Evolutionary conservation across 2,797 vertebrate species (phyloP).

Genomic region (Esox masquinongy): DNA sequence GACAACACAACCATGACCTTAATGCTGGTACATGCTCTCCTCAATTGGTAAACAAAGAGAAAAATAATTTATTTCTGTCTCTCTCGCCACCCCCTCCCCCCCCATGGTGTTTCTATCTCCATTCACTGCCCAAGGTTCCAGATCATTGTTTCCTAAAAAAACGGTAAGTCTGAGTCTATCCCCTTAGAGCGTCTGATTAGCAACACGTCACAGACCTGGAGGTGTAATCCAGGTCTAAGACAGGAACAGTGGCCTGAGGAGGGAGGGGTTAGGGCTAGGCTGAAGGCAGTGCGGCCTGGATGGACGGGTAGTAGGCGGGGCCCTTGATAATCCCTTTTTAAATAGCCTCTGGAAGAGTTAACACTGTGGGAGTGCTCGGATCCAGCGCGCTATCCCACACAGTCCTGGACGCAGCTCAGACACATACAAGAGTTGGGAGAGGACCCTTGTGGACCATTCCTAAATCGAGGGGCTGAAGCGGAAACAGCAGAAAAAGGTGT

Average conservation of each 20-base stretch:
- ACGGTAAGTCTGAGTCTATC: constrained; percentile 82
- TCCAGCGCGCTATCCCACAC: constrained; percentile 41
- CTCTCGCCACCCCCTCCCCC: constrained; percentile 1
- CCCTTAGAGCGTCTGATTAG: constrained; percentile 77
- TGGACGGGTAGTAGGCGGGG: constrained; percentile 38
- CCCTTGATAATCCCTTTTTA: constrained; percentile 73
- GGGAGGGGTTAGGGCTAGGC: constrained; percentile 52
- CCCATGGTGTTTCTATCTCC: constrained; percentile 18
- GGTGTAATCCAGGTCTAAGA: constrained; percentile 78
- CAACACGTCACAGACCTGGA: constrained; percentile 69
- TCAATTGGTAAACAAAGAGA: too few relatives aligned
- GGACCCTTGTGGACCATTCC: not conserved
- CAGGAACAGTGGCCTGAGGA: constrained; percentile 80
- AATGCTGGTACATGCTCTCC: too few relatives aligned
- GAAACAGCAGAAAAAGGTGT: constrained; percentile 12
- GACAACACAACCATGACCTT: too few relatives aligned
- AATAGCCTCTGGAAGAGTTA: constrained; percentile 60
- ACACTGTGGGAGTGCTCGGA: constrained; percentile 42
- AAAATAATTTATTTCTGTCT: too few relatives aligned
- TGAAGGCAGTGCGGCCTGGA: constrained; percentile 51
- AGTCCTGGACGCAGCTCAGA: constrained; percentile 24
- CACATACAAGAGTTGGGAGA: constrained; percentile 2
- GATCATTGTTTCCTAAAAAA: constrained; percentile 71
- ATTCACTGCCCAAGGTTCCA: constrained; percentile 40
- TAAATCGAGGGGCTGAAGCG: constrained; percentile 36